Conservation (phyloP, 2,113 vertebrate genomes). For the Lepus americanus region DNA sequence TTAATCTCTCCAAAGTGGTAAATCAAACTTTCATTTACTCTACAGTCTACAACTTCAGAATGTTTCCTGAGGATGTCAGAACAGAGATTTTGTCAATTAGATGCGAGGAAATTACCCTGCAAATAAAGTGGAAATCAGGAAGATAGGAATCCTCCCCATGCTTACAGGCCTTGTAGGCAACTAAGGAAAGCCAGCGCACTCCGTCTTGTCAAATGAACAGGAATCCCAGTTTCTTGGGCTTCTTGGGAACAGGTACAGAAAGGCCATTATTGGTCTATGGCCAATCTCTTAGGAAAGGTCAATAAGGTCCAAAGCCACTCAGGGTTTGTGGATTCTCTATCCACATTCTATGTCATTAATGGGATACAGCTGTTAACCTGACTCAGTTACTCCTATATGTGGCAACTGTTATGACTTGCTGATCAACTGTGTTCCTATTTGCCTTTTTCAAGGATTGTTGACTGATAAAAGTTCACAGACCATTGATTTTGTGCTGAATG, state of each 20-base stretch:
- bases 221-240: not conserved
- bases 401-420: not conserved
- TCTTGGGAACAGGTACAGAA: not conserved
- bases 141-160: not conserved
- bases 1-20: slow-evolving; percentile 46
- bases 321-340: not conserved
- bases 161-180: not conserved
- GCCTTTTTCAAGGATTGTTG: not conserved
- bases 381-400: not conserved
- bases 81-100: not conserved
- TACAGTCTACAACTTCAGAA: not conserved
- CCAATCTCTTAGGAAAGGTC: too few species aligned
- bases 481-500: not conserved
- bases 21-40: slow-evolving; percentile 32
- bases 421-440: not conserved
- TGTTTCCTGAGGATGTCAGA: slow-evolving; percentile 3
- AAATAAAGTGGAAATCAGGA: not conserved
- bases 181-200: not conserved
- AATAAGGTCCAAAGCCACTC: not conserved
- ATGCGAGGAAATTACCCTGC: not conserved
- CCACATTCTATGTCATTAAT: not conserved
- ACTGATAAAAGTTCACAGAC: not conserved
- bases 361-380: not conserved
- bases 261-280: not conserved
- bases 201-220: not conserved